phyloP scores from a whole-genome alignment of 2,113 vertebrate genomes.

The Numida meleagris region DNA sequence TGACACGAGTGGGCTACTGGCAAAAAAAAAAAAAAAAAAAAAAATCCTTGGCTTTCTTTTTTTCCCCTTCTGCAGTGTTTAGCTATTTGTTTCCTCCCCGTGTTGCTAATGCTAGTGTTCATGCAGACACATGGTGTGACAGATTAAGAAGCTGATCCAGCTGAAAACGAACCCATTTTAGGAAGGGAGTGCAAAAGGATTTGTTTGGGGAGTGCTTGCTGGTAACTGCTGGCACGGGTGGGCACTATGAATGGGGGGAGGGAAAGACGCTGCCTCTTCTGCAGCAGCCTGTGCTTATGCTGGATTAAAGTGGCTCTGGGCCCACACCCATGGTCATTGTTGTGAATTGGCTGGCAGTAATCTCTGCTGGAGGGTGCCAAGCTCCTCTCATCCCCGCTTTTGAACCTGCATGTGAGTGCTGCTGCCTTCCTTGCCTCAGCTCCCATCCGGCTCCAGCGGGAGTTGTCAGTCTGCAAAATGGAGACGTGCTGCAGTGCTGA shows the following conservation, averaged over 20 bases:
- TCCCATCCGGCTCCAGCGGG: not conserved
- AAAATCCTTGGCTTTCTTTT: not conserved
- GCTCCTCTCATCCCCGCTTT: not conserved
- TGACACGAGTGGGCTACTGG: not conserved
- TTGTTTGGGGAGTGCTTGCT: constrained; percentile 7
- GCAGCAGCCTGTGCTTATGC: not conserved
- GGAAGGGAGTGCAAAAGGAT: constrained; percentile 26
- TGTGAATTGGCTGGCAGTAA: not conserved
- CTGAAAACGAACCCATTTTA: constrained; percentile 50
- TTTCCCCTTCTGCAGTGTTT: not conserved
- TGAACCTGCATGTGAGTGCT: not conserved
- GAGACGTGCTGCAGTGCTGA: not conserved
- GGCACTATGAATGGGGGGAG: not conserved
- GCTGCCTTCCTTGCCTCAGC: not conserved
- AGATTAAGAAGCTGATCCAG: constrained; percentile 58
- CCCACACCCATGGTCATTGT: not conserved
- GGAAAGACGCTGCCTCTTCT: not conserved
- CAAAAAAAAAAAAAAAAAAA: not conserved
- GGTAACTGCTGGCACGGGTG: not conserved
- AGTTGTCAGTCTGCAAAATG: not conserved
- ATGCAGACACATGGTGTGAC: constrained; percentile 36
- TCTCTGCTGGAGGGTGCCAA: not conserved
- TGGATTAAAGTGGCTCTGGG: not conserved
- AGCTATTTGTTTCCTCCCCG: constrained; percentile 38
- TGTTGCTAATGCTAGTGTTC: constrained; percentile 51